phyloP scores from a whole-genome alignment of 2,113 vertebrate genomes.

The Cebidichthys violaceus region DNA sequence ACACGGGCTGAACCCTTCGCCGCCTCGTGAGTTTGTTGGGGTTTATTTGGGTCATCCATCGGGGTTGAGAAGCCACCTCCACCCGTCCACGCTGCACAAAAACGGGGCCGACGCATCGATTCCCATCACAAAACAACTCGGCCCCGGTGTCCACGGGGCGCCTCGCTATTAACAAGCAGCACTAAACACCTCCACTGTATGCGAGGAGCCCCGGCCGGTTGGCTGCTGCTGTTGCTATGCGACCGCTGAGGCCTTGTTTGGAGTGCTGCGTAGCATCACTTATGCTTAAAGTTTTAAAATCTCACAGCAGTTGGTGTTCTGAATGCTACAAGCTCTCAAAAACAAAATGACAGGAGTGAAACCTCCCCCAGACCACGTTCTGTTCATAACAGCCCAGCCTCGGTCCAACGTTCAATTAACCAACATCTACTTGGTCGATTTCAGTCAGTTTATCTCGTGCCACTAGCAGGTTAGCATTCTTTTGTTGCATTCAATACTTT shows the following conservation, averaged over 20 bases:
- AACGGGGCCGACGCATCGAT: constrained; percentile 3
- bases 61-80: constrained; percentile 15
- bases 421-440: background rate
- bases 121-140: constrained; percentile 3
- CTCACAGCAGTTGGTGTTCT: background rate
- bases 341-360: background rate
- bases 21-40: constrained; percentile 3
- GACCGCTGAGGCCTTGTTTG: constrained; percentile 34
- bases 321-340: background rate
- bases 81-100: constrained; percentile 5
- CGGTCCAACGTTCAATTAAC: background rate
- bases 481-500: background rate
- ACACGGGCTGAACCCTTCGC: constrained; percentile 31
- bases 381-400: no score
- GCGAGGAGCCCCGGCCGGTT: background rate
- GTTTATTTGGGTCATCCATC: constrained; percentile 57
- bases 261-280: background rate
- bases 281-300: constrained; percentile 21
- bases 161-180: constrained; percentile 32
- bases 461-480: background rate
- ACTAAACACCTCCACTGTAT: constrained; percentile 12
- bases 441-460: background rate
- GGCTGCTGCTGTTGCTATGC: constrained; percentile 69
- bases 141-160: background rate
- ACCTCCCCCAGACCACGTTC: no score